phyloP scores from a whole-genome alignment of 2,797 vertebrate genomes.

The Gallinago nigripennis region DNA sequence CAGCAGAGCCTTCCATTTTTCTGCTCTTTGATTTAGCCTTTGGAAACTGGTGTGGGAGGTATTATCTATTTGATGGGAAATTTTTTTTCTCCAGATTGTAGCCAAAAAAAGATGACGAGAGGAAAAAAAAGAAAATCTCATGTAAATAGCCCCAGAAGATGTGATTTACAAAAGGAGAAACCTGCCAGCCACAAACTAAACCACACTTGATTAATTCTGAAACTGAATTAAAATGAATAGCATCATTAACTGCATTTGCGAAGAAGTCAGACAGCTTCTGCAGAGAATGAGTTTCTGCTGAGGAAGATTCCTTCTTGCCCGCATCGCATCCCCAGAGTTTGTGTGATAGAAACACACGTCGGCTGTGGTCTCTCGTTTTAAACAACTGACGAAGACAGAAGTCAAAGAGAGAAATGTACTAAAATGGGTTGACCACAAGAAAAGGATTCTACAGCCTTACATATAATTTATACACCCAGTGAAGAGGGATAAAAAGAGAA shows the following conservation, averaged over 20 bases:
- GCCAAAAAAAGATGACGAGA: not conserved
- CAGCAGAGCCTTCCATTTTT: not conserved
- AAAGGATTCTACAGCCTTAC: not conserved
- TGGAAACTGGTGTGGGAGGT: not conserved
- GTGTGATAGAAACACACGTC: not conserved
- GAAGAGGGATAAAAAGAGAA: not conserved
- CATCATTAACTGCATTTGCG: slow-evolving; percentile 35
- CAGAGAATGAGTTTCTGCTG: not conserved
- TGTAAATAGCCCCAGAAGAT: slow-evolving; percentile 26
- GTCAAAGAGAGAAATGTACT: not conserved
- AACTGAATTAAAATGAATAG: slow-evolving; percentile 27
- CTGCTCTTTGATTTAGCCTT: not conserved
- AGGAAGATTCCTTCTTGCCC: not conserved
- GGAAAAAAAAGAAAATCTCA: not conserved
- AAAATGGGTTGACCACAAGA: not conserved
- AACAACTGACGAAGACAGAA: not conserved
- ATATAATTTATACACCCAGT: not conserved
- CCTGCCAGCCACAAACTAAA: slow-evolving; percentile 26
- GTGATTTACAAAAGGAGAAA: slow-evolving; percentile 17
- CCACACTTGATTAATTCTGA: slow-evolving; percentile 21
- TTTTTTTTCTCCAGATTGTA: not conserved
- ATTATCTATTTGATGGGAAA: not conserved
- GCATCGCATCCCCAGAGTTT: not conserved
- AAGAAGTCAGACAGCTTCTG: not conserved
- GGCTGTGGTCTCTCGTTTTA: not conserved